Conservation (phyloP, 2,797 vertebrate genomes). For the Yasuhikotakia modesta region DNA sequence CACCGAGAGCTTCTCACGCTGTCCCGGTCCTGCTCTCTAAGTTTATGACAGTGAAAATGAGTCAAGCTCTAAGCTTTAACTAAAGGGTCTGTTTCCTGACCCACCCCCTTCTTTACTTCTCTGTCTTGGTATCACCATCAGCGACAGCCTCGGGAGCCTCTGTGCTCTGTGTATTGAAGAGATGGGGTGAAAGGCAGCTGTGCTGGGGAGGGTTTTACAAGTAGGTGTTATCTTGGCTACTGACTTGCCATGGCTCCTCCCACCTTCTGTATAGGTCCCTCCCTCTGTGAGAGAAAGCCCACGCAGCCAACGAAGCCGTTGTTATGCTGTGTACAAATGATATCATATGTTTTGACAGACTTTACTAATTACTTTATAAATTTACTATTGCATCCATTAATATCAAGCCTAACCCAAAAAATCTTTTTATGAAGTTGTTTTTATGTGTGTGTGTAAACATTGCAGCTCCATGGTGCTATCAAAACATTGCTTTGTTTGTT, state of each 20-base stretch:
- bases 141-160: conserved; percentile 55
- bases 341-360: neutral
- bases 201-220: conserved; percentile 61
- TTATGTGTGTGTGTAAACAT: neutral
- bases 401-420: neutral
- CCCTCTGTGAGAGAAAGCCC: neutral
- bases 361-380: too few relatives aligned
- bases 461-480: neutral
- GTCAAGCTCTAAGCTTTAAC: conserved; percentile 48
- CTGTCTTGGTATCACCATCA: conserved; percentile 46
- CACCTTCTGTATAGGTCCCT: neutral
- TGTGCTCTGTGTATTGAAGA: conserved; percentile 52
- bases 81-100: conserved; percentile 60
- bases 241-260: conserved; percentile 35
- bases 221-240: conserved; percentile 59
- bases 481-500: neutral
- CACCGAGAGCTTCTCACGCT: conserved; percentile 17
- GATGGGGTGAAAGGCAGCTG: conserved; percentile 9
- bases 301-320: neutral
- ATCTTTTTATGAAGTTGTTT: neutral
- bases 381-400: neutral
- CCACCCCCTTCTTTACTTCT: conserved; percentile 20
- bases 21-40: conserved; percentile 39
- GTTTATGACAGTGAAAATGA: conserved; percentile 55
- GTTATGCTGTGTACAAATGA: neutral